phyloP scores from a whole-genome alignment of 2,888 invertebrate species.

The Ecliptopera silaceata region DNA sequence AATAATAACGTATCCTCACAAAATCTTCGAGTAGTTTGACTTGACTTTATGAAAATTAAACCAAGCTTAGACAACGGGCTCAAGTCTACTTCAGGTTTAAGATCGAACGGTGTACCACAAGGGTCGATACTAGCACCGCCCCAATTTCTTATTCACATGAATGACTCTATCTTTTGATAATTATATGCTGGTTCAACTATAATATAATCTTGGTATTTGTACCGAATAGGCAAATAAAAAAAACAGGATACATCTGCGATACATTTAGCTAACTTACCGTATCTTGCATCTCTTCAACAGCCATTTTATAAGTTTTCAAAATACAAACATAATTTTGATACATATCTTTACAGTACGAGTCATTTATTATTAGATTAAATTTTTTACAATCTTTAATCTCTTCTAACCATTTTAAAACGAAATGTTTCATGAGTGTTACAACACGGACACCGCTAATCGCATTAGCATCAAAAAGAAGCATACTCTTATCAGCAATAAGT shows the following conservation, averaged over 20 bases:
- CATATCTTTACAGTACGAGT: constrained; percentile 5
- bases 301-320: constrained; percentile 23
- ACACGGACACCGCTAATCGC: constrained; percentile 2
- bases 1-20: too few relatives aligned
- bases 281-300: constrained; percentile 22
- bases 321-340: constrained; percentile 16
- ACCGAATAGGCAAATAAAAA: too few relatives aligned
- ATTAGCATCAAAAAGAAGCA: constrained; percentile 13
- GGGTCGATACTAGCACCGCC: too few relatives aligned
- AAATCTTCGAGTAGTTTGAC: too few relatives aligned
- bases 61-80: too few relatives aligned
- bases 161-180: too few relatives aligned
- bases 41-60: too few relatives aligned
- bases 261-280: constrained; percentile 11
- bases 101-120: too few relatives aligned
- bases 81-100: too few relatives aligned
- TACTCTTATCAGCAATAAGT: neutral
- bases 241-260: neutral
- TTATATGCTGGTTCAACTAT: too few relatives aligned
- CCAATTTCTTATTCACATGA: too few relatives aligned
- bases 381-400: neutral
- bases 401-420: constrained; percentile 6
- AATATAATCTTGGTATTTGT: too few relatives aligned
- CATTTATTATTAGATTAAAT: neutral
- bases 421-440: neutral